These are phyloP conservation scores for Melinaea menophilus DNA, from an alignment of 2,888 invertebrate species.

Conservation along the genomic window DNA sequence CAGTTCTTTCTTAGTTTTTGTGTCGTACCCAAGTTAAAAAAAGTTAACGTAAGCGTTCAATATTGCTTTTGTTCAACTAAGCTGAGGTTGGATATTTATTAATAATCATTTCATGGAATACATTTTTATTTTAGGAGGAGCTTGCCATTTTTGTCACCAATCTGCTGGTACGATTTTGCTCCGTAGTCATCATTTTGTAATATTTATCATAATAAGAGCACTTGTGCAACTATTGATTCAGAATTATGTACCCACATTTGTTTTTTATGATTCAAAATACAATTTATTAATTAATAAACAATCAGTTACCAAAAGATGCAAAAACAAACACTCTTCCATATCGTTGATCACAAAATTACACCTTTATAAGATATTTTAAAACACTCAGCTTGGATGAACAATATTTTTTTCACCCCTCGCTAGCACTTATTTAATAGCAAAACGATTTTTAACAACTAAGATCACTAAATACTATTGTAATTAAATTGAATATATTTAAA, in stretches of 20 bases:
- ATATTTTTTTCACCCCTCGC: constrained; percentile 7
- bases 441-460: too few species aligned
- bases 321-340: too few species aligned
- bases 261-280: too few species aligned
- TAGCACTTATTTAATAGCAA: not conserved
- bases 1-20: too few species aligned
- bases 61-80: constrained; percentile 22
- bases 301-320: too few species aligned
- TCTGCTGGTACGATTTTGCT: constrained; percentile 51
- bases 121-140: constrained; percentile 68
- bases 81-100: constrained; percentile 20
- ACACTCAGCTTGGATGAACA: constrained; percentile 30
- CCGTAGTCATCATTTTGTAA: constrained; percentile 9
- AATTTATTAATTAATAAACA: too few species aligned
- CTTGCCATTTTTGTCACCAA: constrained; percentile 68
- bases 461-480: too few species aligned
- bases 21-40: too few species aligned
- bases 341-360: not conserved
- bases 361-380: constrained; percentile 6
- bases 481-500: too few species aligned
- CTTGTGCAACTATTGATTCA: constrained; percentile 7
- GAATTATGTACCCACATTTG: not conserved
- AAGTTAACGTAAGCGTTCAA: too few species aligned
- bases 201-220: constrained; percentile 15
- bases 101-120: constrained; percentile 21